Evolutionary conservation across 2,888 invertebrate species (phyloP).

Genomic region (Cynaeus angustus): DNA sequence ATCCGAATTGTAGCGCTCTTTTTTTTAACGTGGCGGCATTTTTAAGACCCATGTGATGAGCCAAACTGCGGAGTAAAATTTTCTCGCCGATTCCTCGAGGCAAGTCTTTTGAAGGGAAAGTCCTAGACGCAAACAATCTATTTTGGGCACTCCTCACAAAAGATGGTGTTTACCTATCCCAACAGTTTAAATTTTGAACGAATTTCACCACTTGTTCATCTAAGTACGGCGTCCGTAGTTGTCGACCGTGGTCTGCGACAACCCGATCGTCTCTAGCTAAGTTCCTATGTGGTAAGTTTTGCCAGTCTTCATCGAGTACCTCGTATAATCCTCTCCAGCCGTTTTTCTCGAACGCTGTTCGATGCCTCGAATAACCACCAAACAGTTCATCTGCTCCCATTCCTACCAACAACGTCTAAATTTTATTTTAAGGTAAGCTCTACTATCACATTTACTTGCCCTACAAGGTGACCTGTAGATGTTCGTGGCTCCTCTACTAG

Average conservation of each 20-base stretch:
- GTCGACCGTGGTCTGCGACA: slow-evolving; percentile 90
- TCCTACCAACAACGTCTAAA: slow-evolving; percentile 86
- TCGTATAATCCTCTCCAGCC: slow-evolving; percentile 74
- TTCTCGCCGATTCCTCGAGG: slow-evolving; percentile 93
- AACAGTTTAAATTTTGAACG: slow-evolving; percentile 78
- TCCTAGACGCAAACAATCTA: not conserved
- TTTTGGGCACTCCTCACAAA: not conserved
- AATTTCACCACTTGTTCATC: slow-evolving; percentile 82
- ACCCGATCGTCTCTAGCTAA: slow-evolving; percentile 96
- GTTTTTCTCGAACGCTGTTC: slow-evolving; percentile 79
- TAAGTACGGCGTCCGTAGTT: slow-evolving; percentile 86
- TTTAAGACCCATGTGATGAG: slow-evolving; percentile 79
- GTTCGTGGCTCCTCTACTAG: slow-evolving; percentile 81
- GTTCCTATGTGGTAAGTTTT: slow-evolving; percentile 91
- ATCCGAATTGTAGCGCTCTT: slow-evolving; percentile 97
- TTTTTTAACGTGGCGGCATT: slow-evolving; percentile 85
- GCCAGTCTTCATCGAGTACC: slow-evolving; percentile 83
- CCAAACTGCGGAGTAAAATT: slow-evolving; percentile 85
- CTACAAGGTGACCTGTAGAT: slow-evolving; percentile 77
- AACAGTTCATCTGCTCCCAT: slow-evolving; percentile 98
- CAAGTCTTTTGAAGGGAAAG: slow-evolving; percentile 15
- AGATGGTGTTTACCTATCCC: slow-evolving; percentile 75
- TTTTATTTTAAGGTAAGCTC: no score
- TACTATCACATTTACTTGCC: slow-evolving; percentile 69
- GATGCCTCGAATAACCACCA: slow-evolving; percentile 94